Evolutionary conservation across 2,797 vertebrate genomes (phyloP).

Genomic region (Lepidocolaptes lacrymiger): DNA sequence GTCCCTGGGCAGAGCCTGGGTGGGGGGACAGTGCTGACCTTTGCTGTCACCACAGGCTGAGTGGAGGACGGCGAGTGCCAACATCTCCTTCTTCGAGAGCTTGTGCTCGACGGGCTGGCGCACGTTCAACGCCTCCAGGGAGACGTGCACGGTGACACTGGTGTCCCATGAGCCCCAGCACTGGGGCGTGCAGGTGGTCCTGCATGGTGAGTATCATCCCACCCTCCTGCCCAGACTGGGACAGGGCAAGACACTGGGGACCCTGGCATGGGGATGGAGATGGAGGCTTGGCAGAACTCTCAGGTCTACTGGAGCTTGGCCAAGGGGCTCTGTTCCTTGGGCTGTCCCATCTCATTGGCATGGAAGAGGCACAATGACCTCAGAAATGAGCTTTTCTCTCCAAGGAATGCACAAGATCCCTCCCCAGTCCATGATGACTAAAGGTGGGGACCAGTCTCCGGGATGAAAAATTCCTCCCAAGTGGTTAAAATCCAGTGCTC

Average conservation of each 20-base stretch:
- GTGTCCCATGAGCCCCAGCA: fast-evolving
- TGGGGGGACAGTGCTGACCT: neutral
- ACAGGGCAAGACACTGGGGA: fast-evolving
- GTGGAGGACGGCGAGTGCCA: fast-evolving
- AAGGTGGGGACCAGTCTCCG: neutral
- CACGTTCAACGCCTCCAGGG: slow-evolving; percentile 45
- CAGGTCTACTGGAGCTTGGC: neutral
- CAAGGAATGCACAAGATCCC: neutral
- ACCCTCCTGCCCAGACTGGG: neutral
- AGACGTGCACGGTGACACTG: slow-evolving; percentile 48
- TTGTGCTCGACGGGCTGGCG: slow-evolving; percentile 67
- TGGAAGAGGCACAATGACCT: fast-evolving
- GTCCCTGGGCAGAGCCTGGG: neutral
- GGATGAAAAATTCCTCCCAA: neutral
- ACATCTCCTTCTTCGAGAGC: slow-evolving; percentile 5
- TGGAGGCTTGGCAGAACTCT: neutral
- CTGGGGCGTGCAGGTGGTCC: neutral
- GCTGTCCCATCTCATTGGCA: neutral
- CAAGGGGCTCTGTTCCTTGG: neutral
- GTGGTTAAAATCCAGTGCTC: neutral
- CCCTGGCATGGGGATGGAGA: fast-evolving
- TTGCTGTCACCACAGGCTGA: neutral
- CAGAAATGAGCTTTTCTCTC: neutral
- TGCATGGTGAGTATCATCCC: slow-evolving; percentile 25
- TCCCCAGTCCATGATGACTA: neutral